Conservation (phyloP, 2,797 vertebrate genomes). For the Cyprinodon diabolis region DNA sequence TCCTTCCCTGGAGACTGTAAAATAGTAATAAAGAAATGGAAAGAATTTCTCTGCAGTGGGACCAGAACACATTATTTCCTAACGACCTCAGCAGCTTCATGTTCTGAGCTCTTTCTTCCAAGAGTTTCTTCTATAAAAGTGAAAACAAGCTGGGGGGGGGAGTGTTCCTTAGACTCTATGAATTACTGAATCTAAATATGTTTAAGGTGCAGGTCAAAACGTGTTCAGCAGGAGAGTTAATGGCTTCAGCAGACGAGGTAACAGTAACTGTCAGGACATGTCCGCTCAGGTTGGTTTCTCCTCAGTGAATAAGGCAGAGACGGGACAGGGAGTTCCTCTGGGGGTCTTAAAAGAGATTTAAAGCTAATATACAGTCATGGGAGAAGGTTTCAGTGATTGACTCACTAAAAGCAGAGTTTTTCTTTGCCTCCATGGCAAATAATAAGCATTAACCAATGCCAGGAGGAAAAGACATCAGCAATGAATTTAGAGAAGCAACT, state of each 20-base stretch:
- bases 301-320: background rate
- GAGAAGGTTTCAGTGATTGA: background rate
- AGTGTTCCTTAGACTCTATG: slow-evolving; percentile 1
- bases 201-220: slow-evolving; percentile 14
- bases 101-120: slow-evolving; percentile 44
- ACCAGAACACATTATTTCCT: slow-evolving; percentile 55
- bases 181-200: slow-evolving; percentile 6
- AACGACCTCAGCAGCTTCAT: slow-evolving; percentile 53
- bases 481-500: background rate
- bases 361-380: background rate
- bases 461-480: background rate
- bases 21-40: slow-evolving; percentile 62
- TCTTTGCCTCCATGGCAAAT: background rate
- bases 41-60: slow-evolving; percentile 50
- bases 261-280: slow-evolving; percentile 2
- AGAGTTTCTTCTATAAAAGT: slow-evolving; percentile 27
- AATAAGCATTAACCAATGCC: background rate
- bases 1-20: slow-evolving; percentile 41
- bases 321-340: slow-evolving; percentile 4
- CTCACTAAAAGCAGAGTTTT: background rate
- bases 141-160: slow-evolving; percentile 25
- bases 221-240: slow-evolving; percentile 1
- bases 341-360: background rate
- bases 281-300: slow-evolving; percentile 9
- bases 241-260: slow-evolving; percentile 8